These are phyloP conservation scores for Platysternon megacephalum DNA, from an alignment of 2,113 vertebrate species.

Conservation along the genomic window DNA sequence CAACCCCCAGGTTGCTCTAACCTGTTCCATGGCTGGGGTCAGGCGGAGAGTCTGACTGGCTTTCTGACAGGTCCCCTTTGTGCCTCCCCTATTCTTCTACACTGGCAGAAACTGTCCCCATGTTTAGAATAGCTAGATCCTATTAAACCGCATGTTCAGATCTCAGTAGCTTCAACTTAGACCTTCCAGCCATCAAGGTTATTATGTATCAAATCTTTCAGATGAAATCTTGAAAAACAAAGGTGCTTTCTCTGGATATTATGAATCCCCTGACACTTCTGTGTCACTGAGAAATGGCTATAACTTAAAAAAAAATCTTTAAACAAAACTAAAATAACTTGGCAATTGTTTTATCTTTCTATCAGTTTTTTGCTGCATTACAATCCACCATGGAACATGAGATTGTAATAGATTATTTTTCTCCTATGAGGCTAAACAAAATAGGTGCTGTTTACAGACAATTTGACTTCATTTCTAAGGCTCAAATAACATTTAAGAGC, in stretches of 20 bases:
- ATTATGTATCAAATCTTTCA: neutral
- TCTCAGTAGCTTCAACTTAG: neutral
- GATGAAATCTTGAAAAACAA: neutral
- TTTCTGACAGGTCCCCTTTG: neutral
- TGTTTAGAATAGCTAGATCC: neutral
- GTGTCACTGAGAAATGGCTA: neutral
- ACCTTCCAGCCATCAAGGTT: neutral
- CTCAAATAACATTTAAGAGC: rapidly evolving
- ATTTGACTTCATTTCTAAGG: rapidly evolving
- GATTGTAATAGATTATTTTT: neutral
- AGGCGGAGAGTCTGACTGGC: neutral
- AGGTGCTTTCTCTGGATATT: neutral
- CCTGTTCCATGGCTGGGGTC: neutral
- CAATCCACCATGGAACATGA: neutral
- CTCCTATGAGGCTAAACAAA: rapidly evolving
- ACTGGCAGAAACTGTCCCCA: neutral
- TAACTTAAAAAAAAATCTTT: rapidly evolving
- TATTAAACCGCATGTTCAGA: neutral
- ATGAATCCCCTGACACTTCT: neutral
- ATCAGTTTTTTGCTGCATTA: neutral
- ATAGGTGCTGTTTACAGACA: rapidly evolving
- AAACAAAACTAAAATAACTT: neutral
- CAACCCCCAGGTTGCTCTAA: neutral
- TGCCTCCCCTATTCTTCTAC: neutral
- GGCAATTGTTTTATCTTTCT: neutral